phyloP scores from a whole-genome alignment of 2,888 invertebrate species.

The Bellardia bayeri region DNA sequence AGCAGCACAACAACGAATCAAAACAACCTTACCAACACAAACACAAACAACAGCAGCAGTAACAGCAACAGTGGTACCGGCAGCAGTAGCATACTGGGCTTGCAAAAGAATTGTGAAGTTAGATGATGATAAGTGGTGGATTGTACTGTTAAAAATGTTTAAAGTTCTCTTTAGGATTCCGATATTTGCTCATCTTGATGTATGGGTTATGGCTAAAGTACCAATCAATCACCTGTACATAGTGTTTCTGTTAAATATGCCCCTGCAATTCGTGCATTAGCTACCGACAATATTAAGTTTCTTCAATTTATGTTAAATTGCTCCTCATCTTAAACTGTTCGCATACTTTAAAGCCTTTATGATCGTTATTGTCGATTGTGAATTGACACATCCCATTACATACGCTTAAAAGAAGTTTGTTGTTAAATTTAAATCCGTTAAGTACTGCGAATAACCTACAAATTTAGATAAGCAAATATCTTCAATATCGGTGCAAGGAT shows the following conservation, averaged over 20 bases:
- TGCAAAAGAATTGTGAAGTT: conserved; percentile 93
- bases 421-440: conserved; percentile 25
- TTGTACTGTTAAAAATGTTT: background rate
- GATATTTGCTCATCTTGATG: conserved; percentile 40
- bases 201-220: conserved; percentile 25
- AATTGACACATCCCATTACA: too few species aligned
- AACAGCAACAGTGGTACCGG: conserved; percentile 74
- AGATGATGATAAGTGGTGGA: conserved; percentile 88
- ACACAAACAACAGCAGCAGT: conserved; percentile 73
- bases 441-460: conserved; percentile 14
- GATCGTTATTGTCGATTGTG: too few species aligned
- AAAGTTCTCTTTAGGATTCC: conserved; percentile 28
- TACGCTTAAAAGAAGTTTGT: conserved; percentile 5
- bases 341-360: too few species aligned
- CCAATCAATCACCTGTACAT: background rate
- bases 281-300: too few species aligned
- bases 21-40: conserved; percentile 68
- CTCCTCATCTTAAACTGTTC: too few species aligned
- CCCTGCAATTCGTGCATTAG: background rate
- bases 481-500: conserved; percentile 59
- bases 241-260: conserved; percentile 7
- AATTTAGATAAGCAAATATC: conserved; percentile 55
- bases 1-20: conserved; percentile 68
- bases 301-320: too few species aligned
- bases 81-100: conserved; percentile 85